These are phyloP conservation scores for Pipa parva DNA, from an alignment of 2,113 vertebrate genomes.

Conservation along the genomic window DNA sequence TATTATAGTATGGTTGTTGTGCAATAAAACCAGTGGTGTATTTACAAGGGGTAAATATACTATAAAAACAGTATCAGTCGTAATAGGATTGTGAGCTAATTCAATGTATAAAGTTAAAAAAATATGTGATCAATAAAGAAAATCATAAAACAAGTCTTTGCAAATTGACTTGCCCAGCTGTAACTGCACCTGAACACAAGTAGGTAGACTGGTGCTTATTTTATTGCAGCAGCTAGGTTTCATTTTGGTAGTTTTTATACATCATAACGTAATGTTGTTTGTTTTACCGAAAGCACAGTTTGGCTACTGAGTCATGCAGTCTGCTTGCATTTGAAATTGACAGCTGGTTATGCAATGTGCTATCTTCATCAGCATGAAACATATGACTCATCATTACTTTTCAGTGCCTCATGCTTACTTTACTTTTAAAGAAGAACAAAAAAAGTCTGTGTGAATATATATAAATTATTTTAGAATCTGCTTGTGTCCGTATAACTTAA, in stretches of 20 bases:
- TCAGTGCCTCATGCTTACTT: not conserved
- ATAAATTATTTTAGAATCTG: not conserved
- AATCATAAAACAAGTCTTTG: not conserved
- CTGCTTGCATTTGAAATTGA: not conserved
- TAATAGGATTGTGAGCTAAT: not conserved
- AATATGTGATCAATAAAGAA: not conserved
- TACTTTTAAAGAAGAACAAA: not conserved
- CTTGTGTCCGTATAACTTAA: too few species aligned
- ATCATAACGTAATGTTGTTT: constrained; percentile 8
- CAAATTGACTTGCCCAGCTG: not conserved
- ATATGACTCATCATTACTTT: not conserved
- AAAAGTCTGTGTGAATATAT: not conserved
- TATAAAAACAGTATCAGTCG: too few species aligned
- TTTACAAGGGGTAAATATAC: not conserved
- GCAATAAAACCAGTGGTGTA: too few species aligned
- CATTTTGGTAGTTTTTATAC: constrained; percentile 10
- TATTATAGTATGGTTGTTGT: too few species aligned
- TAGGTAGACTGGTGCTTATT: constrained; percentile 5
- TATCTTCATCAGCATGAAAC: not conserved
- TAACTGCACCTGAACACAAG: not conserved
- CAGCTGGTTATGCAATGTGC: constrained; percentile 6
- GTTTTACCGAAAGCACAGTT: constrained; percentile 10
- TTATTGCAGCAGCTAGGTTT: constrained; percentile 15
- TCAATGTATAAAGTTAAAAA: not conserved
- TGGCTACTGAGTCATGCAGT: constrained; percentile 4